Conservation (phyloP, 2,113 vertebrate genomes). For the Carollia perspicillata region DNA sequence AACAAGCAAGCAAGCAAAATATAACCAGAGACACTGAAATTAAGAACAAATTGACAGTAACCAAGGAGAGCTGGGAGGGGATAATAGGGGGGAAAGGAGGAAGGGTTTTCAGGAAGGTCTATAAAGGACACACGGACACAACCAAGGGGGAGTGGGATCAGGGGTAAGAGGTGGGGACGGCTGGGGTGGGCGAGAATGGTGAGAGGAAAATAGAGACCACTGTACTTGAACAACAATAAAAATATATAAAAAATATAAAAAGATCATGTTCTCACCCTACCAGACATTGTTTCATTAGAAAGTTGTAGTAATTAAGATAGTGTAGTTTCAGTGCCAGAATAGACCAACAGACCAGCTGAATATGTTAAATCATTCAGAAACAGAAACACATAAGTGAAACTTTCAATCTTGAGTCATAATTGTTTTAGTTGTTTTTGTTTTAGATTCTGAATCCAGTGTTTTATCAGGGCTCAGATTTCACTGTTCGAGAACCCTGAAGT, state of each 20-base stretch:
- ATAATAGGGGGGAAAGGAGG: no score
- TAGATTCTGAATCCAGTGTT: neutral
- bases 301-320: neutral
- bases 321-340: neutral
- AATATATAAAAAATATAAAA: neutral
- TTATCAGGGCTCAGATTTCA: neutral
- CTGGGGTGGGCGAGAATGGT: no score
- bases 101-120: no score
- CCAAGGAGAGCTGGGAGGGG: no score
- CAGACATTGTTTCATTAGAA: neutral
- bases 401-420: neutral
- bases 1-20: no score
- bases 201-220: no score
- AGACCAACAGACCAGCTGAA: neutral
- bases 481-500: neutral
- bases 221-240: no score
- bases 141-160: no score
- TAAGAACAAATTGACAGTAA: no score
- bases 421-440: neutral
- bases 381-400: neutral
- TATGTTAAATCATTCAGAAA: neutral
- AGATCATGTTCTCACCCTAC: neutral
- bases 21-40: no score
- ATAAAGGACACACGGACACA: no score
- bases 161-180: no score